phyloP scores from a whole-genome alignment of 2,888 invertebrate species.

The Drosophila flavopinicola region DNA sequence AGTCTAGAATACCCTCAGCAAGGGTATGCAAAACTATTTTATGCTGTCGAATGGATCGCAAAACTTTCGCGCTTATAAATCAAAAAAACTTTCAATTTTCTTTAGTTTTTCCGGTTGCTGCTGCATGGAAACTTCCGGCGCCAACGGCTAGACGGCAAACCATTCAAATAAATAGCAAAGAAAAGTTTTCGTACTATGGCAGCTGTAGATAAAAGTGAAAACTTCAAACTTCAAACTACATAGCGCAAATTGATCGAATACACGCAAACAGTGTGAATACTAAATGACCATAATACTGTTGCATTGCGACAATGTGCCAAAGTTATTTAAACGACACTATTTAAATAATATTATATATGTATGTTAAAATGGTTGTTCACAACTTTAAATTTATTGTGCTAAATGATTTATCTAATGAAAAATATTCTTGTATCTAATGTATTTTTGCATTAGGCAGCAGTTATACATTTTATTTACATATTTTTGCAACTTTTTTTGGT shows the following conservation, averaged over 20 bases:
- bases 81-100: constrained; percentile 69
- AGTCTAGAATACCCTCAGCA: background rate
- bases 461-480: constrained; percentile 21
- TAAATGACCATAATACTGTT: constrained; percentile 42
- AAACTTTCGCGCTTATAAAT: constrained; percentile 68
- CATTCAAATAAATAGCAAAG: constrained; percentile 32
- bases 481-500: constrained; percentile 23
- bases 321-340: constrained; percentile 20
- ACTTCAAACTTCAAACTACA: constrained; percentile 52
- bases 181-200: constrained; percentile 46
- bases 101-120: constrained; percentile 41
- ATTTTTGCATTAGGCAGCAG: constrained; percentile 55
- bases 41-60: constrained; percentile 52
- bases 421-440: constrained; percentile 49
- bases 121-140: constrained; percentile 47
- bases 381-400: constrained; percentile 13
- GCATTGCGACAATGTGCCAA: constrained; percentile 8
- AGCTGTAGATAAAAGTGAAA: constrained; percentile 54
- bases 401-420: constrained; percentile 22
- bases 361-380: too few species aligned
- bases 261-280: constrained; percentile 20
- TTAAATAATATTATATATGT: background rate
- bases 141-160: constrained; percentile 61
- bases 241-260: constrained; percentile 65
- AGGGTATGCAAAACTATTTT: constrained; percentile 17